Conservation (phyloP, 2,888 invertebrate genomes). For the Heliconius ismenius region DNA sequence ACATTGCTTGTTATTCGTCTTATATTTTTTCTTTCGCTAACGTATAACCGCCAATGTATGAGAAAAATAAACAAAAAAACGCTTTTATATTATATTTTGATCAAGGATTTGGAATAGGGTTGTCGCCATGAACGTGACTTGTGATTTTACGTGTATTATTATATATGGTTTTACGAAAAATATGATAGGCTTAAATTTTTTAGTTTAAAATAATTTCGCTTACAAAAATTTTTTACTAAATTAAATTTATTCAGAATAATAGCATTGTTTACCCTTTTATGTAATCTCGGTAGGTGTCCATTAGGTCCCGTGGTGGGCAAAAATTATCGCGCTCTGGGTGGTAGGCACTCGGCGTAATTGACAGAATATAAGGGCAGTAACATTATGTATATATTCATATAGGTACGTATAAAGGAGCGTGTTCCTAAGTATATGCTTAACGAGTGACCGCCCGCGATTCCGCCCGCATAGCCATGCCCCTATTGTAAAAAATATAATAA, state of each 20-base stretch:
- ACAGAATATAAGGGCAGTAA: slow-evolving; percentile 32
- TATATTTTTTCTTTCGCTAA: background rate
- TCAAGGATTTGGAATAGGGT: slow-evolving; percentile 64
- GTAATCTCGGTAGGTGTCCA: slow-evolving; percentile 58
- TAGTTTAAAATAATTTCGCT: background rate
- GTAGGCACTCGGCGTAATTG: slow-evolving; percentile 47
- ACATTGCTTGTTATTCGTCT: slow-evolving; percentile 51
- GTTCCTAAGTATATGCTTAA: background rate
- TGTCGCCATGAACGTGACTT: slow-evolving; percentile 78
- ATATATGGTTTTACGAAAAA: slow-evolving; percentile 48
- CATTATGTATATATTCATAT: slow-evolving; percentile 15
- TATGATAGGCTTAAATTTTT: slow-evolving; percentile 31
- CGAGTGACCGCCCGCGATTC: slow-evolving; percentile 7
- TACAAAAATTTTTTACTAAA: background rate
- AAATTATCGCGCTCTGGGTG: slow-evolving; percentile 69
- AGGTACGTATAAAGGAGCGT: background rate
- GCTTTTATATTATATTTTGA: slow-evolving; percentile 42
- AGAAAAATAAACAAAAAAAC: slow-evolving; percentile 20
- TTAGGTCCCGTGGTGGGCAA: slow-evolving; percentile 58
- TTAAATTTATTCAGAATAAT: slow-evolving; percentile 13
- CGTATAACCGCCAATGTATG: slow-evolving; percentile 11
- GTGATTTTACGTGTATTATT: slow-evolving; percentile 61
- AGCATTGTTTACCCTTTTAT: slow-evolving; percentile 55
- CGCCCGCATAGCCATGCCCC: slow-evolving; percentile 3
- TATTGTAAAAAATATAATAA: background rate